A percentile compares a stretch with the other conserved stretches of the same genome.
Conservation (phyloP, 1,140 invertebrate species). For the Drosophila pectinifera region DNA sequence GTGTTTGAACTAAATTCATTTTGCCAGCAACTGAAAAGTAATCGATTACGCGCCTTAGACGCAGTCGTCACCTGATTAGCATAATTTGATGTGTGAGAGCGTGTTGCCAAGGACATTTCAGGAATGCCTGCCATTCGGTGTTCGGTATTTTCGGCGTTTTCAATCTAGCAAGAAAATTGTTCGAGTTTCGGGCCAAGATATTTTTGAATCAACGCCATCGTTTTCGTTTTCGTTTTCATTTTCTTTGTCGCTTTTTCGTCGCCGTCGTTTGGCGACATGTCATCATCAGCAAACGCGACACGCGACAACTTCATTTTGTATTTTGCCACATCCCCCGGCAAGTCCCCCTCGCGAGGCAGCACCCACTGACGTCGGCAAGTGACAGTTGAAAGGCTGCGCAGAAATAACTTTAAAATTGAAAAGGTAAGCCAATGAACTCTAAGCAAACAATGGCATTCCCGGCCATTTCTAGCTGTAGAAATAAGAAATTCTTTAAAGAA, state of each 20-base stretch:
- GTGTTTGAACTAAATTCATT: slow-evolving; percentile 54
- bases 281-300: slow-evolving; percentile 58
- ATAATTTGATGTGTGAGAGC: slow-evolving; percentile 69
- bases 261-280: slow-evolving; percentile 48
- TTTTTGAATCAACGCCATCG: slow-evolving; percentile 55
- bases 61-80: slow-evolving; percentile 64
- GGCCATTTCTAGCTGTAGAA: neutral
- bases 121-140: neutral
- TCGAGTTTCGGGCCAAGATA: slow-evolving; percentile 57
- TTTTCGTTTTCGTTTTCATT: neutral
- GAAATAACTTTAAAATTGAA: slow-evolving; percentile 32
- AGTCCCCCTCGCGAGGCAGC: neutral
- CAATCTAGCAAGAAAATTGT: slow-evolving; percentile 53
- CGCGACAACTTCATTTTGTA: slow-evolving; percentile 70
- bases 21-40: slow-evolving; percentile 36
- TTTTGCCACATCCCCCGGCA: neutral
- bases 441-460: slow-evolving; percentile 16
- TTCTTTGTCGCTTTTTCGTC: slow-evolving; percentile 10
- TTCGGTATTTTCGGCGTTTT: slow-evolving; percentile 26
- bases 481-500: neutral
- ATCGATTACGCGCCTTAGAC: slow-evolving; percentile 59
- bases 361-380: slow-evolving; percentile 10
- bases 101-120: slow-evolving; percentile 44
- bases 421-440: slow-evolving; percentile 55
- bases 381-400: slow-evolving; percentile 54